Percentiles rank a stretch among this genome's conserved stretches.
Conservation (phyloP, 2,888 invertebrate genomes). For the Latrodectus hesperus region DNA sequence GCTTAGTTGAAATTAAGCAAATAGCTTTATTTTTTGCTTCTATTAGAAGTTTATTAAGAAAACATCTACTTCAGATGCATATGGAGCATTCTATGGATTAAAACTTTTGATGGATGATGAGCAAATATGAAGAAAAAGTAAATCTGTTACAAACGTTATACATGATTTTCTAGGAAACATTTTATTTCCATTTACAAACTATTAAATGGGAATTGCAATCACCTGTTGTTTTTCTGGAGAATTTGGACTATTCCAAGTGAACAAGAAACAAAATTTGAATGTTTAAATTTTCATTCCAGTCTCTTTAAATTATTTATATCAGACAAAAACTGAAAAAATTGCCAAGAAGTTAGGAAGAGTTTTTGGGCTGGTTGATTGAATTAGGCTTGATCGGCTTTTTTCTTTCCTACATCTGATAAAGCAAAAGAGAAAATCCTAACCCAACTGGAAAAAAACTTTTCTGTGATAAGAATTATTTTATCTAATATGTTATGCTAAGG, state of each 20-base stretch:
- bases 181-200: background rate
- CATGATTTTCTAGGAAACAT: too few species aligned
- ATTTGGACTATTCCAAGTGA: conserved; percentile 24
- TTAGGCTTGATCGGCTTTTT: conserved; percentile 42
- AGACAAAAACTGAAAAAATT: conserved; percentile 52
- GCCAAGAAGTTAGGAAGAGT: conserved; percentile 16
- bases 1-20: too few species aligned
- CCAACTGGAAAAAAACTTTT: conserved; percentile 23
- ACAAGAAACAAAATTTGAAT: background rate
- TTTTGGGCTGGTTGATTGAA: conserved; percentile 43
- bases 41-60: too few species aligned
- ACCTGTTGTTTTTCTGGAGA: conserved; percentile 44
- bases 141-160: too few species aligned
- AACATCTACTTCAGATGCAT: too few species aligned
- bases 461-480: conserved; percentile 9
- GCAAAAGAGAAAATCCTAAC: conserved; percentile 17
- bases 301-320: conserved; percentile 57
- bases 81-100: too few species aligned
- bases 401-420: conserved; percentile 22
- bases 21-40: too few species aligned
- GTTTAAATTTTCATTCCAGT: conserved; percentile 16
- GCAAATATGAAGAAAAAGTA: too few species aligned
- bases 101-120: too few species aligned
- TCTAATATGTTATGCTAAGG: too few species aligned
- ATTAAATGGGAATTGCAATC: background rate